Base-by-base conservation (phyloP, 2,113 vertebrate species). In the Thoracochromis brauschi region DNA sequence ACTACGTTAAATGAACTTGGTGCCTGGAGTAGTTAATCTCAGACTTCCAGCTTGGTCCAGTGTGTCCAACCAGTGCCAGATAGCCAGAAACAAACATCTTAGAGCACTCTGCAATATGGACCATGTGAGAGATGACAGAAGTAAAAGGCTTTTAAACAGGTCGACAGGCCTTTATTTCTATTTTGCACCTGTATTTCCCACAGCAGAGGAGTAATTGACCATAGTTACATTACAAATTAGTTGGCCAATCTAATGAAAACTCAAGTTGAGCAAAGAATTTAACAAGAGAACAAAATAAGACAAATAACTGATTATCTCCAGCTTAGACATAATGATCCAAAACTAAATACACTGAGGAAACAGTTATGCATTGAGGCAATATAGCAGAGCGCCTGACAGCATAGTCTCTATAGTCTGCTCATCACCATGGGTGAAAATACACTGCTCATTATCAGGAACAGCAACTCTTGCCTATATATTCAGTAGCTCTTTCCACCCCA, bases 81-180 rank as follows among this genome's bases (percentile, higher is more conserved):
- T 31, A 13, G 26, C 16, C 73, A n/a, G 47, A 75, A 78, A 49
- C 73, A 78, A 78, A 78, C 26, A 31, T 51, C 24, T 33, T 49
- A n/a, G 45, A 78, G 7, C 45, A 78, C 9, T 31, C 14, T 47
- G 40, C 68, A 75, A 17, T 29, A 29, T 75, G 40, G 40, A 47
- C 9, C 16, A 3, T 75, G 71, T 8, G 24, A 75, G 21, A 26
- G 0, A 45, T 17, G 21, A 42, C 13, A 17, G 21, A 47, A 47
- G 16, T 0, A 47, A 73, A 45, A 45, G 38, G 38, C 13, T 73
- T 45, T 45, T 45, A 16, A 73, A 26, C 38, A 26, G 9, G 6
- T 47, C 0, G 1, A 1, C 0, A 19, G 40, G 14, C 4, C 6
- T 47, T 29, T 8, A 29, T 47, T 49, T 19, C 10, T 3, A 19